A percentile compares a stretch with the other conserved stretches of the same genome.
Conservation (phyloP, 2,113 vertebrate species). For the Caloenas nicobarica region DNA sequence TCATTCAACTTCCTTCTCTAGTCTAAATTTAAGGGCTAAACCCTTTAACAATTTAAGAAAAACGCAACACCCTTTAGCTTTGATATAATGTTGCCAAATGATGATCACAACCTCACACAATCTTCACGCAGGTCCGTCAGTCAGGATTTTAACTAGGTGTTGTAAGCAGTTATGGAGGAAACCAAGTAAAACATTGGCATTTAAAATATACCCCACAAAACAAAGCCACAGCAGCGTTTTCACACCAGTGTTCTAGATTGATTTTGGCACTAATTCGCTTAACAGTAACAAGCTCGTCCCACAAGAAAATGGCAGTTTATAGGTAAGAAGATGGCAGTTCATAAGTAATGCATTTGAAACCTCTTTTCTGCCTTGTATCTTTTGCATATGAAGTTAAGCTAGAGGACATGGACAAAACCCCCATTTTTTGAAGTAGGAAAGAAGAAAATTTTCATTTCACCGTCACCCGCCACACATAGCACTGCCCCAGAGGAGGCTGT, state of each 20-base stretch:
- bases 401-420: not conserved
- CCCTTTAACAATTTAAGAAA: not conserved
- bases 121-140: accelerated
- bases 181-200: not conserved
- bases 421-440: not conserved
- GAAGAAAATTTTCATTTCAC: not conserved
- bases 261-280: accelerated
- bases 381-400: not conserved
- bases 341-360: not conserved
- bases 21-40: not conserved
- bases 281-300: not conserved
- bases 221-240: not conserved
- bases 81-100: not conserved
- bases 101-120: accelerated
- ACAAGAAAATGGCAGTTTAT: not conserved
- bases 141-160: not conserved
- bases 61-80: not conserved
- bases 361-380: not conserved
- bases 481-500: not conserved
- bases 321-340: not conserved
- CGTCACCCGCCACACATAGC: no score
- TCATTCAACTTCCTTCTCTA: not conserved
- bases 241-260: not conserved
- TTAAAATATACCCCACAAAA: not conserved
- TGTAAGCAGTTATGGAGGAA: not conserved